Evolutionary conservation across 2,888 invertebrate genomes (phyloP), one percentile per base, ranked within the genome.

Genomic region (Epirrita christyi): DNA sequence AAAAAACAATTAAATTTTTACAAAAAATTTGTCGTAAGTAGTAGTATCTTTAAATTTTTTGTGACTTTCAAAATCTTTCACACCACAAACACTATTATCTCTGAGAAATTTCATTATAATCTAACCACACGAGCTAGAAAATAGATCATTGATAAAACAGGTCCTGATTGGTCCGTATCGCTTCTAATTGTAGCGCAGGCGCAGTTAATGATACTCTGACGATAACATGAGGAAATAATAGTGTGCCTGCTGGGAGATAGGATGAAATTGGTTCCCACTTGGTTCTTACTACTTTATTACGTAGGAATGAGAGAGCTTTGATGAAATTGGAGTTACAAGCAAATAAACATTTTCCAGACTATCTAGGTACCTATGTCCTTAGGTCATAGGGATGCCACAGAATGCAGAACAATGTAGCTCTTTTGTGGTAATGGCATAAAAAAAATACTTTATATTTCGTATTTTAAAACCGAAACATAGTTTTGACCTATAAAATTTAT

Each of bases 161-260:
- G 66, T 72, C 64, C 76, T 77, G 83, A 83, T 84, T 82, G 81
- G 78, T 68, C 63, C 63, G 75, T 77, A 80, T 81, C 79, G 73
- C 45, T 63, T 63, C 51, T 83, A 83, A 84, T 83, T 83, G 83
- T 76, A 74, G 77, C 76, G 75, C 74, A 59, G 64, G 75, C 72
- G 76, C 72, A 67, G 21, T 60, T 81, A 81, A 73, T 72, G 56
- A 56, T 61, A 61, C 49, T 45, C 59, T 45, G 67, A 61, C 62
- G 82, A 81, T 82, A 79, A 75, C 71, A 74, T 69, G 72, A 80
- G 78, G 78, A 79, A 79, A 80, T 81, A 78, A 78, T 76, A 75
- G 67, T 68, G 61, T 72, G 58, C 53, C 54, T 41, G 49, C 59
- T 54, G 54, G 59, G 54, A 59, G 54, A 55, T 48, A 52, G 32